Conservation (phyloP, 2,113 vertebrate species). For the Halichoeres trimaculatus region DNA sequence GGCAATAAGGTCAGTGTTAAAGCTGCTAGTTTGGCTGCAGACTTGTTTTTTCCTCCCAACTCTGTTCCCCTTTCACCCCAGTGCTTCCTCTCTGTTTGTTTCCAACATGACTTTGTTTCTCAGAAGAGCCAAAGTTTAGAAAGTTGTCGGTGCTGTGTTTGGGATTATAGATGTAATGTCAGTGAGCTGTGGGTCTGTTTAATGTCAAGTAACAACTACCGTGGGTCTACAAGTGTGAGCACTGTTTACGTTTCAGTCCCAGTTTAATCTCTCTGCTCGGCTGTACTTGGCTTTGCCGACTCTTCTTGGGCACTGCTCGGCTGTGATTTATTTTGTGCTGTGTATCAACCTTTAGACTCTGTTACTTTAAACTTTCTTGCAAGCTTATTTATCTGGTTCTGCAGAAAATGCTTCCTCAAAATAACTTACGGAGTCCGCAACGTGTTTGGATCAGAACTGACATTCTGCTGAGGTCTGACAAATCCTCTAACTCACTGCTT, state of each 20-base stretch:
- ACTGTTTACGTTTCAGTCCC: conserved; percentile 15
- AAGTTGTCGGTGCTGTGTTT: conserved; percentile 7
- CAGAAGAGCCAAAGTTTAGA: background rate
- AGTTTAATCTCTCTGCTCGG: background rate
- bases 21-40: background rate
- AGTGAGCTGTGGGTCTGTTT: conserved; percentile 11
- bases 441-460: conserved; percentile 11
- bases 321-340: conserved; percentile 12
- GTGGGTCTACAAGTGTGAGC: background rate
- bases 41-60: background rate
- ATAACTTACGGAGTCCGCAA: conserved; percentile 21
- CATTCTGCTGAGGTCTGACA: conserved; percentile 35
- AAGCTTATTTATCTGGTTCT: conserved; percentile 5
- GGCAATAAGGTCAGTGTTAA: too few species aligned
- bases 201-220: conserved; percentile 21
- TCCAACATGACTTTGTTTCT: background rate
- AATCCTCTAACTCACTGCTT: background rate
- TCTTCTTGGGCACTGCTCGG: background rate
- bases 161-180: conserved; percentile 13
- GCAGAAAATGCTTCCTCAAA: background rate
- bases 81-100: background rate
- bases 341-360: conserved; percentile 27
- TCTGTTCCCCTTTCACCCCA: conserved; percentile 3
- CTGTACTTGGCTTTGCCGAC: conserved; percentile 8
- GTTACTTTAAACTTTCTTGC: conserved; percentile 11